Conservation (phyloP, 2,113 vertebrate genomes). For the Heterochromis multidens region DNA sequence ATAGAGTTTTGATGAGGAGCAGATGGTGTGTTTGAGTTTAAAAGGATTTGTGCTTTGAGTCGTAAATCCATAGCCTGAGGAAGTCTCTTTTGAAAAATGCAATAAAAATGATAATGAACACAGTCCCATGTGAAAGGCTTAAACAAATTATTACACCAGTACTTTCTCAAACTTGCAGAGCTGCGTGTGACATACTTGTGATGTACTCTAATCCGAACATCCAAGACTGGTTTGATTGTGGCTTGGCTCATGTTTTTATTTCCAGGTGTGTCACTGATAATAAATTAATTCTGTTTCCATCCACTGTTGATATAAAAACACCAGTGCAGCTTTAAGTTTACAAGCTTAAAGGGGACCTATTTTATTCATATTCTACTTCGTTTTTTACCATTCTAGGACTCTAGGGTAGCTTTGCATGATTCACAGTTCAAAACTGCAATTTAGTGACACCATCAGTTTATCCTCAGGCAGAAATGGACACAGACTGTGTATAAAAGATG, state of each 20-base stretch:
- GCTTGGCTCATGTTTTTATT: not conserved
- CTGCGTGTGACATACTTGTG: not conserved
- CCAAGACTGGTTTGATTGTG: not conserved
- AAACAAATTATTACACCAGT: slow-evolving; percentile 8
- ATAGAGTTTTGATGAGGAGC: not conserved
- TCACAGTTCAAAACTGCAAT: too few relatives aligned
- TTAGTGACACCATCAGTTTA: too few relatives aligned
- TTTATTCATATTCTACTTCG: too few relatives aligned
- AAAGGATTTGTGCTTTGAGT: slow-evolving; percentile 43
- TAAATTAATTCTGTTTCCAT: not conserved
- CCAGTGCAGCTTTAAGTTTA: too few relatives aligned
- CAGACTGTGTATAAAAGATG: too few relatives aligned
- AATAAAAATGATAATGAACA: slow-evolving; percentile 49
- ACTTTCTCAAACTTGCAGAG: not conserved
- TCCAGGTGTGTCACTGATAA: not conserved
- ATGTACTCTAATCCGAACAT: not conserved
- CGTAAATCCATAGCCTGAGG: slow-evolving; percentile 48
- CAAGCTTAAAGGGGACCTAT: too few relatives aligned
- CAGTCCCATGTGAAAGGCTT: slow-evolving; percentile 1
- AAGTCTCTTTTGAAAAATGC: slow-evolving; percentile 42
- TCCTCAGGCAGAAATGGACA: too few relatives aligned
- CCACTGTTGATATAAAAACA: not conserved
- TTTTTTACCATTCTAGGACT: too few relatives aligned
- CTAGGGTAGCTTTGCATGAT: too few relatives aligned
- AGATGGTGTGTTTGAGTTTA: slow-evolving; percentile 27